A percentile compares a stretch with the other conserved stretches of the same genome.
These are phyloP conservation scores for Oncorhynchus keta DNA, from an alignment of 2,113 vertebrate genomes.

Conservation along the genomic window DNA sequence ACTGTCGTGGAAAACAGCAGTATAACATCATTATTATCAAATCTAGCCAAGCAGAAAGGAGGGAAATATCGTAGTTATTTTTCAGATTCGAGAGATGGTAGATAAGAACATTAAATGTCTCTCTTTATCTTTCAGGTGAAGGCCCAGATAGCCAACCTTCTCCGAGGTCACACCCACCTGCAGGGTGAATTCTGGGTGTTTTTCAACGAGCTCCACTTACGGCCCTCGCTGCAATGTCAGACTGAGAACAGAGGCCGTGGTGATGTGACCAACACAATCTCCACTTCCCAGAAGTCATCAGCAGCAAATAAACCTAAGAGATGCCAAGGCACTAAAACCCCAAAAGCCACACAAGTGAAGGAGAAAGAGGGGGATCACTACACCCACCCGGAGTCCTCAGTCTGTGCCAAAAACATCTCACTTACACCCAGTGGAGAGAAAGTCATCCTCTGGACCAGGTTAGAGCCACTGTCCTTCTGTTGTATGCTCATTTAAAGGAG, in stretches of 20 bases:
- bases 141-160: slow-evolving; percentile 80
- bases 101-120: background rate
- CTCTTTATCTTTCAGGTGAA: slow-evolving; percentile 69
- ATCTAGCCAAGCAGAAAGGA: no score
- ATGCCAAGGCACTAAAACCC: background rate
- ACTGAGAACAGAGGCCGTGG: slow-evolving; percentile 75
- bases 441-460: slow-evolving; percentile 92
- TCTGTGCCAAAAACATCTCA: slow-evolving; percentile 86
- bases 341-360: slow-evolving; percentile 54
- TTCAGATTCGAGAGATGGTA: no score
- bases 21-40: no score
- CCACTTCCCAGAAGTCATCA: slow-evolving; percentile 41
- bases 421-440: slow-evolving; percentile 82
- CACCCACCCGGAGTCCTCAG: slow-evolving; percentile 22
- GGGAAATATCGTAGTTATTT: no score
- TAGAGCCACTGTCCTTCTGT: background rate
- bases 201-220: slow-evolving; percentile 79
- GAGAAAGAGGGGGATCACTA: slow-evolving; percentile 65
- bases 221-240: slow-evolving; percentile 63
- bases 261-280: background rate
- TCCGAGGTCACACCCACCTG: slow-evolving; percentile 79
- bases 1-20: no score
- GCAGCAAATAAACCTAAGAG: slow-evolving; percentile 56
- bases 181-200: slow-evolving; percentile 84
- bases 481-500: background rate